Evolutionary conservation across 2,113 vertebrate genomes (phyloP).

Genomic region (Larimichthys crocea): DNA sequence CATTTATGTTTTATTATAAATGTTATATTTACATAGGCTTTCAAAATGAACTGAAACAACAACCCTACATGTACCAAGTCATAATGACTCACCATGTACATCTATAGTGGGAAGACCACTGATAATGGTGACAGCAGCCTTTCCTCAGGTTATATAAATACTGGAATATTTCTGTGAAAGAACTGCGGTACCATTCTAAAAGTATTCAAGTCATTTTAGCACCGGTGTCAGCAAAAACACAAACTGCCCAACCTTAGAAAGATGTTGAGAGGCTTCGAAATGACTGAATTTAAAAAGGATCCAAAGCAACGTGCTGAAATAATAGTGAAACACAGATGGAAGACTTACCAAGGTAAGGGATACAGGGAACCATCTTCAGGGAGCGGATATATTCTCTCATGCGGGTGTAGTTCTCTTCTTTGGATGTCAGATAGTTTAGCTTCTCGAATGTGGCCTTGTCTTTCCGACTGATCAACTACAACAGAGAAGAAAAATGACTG

Average conservation of each 20-base stretch:
- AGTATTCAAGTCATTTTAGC: no score
- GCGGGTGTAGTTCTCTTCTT: conserved; percentile 95
- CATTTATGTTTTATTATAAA: not conserved
- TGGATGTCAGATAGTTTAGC: conserved; percentile 92
- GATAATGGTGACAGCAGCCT: no score
- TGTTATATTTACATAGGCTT: no score
- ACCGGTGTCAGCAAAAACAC: no score
- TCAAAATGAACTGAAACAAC: not conserved
- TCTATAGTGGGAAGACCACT: no score
- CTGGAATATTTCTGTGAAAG: no score
- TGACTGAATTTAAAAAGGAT: not conserved
- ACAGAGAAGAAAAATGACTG: conserved; percentile 3
- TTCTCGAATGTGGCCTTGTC: conserved; percentile 96
- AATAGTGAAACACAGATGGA: not conserved
- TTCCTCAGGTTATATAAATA: no score
- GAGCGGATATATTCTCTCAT: conserved; percentile 93
- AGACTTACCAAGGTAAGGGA: conserved; percentile 93
- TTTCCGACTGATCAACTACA: conserved; percentile 93
- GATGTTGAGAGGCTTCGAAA: not conserved
- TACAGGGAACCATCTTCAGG: conserved; percentile 93
- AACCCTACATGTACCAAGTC: not conserved
- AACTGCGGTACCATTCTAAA: no score
- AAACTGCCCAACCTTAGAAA: not conserved
- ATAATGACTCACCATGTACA: no score
- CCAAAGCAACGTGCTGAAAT: not conserved